Percentiles rank a stretch among this genome's conserved stretches.
phyloP scores from a whole-genome alignment of 2,113 vertebrate genomes.

The Daboia siamensis region DNA sequence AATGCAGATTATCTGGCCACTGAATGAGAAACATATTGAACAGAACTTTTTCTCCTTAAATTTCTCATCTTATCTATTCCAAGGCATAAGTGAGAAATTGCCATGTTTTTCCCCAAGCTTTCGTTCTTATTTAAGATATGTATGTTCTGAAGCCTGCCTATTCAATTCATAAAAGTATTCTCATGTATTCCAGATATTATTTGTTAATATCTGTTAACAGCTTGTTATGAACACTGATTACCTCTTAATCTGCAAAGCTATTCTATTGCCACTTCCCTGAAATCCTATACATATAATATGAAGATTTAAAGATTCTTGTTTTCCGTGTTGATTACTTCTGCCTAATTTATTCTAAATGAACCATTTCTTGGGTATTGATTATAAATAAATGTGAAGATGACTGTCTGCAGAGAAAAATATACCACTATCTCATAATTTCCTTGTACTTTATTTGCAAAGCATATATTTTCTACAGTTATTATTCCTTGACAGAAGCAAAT shows the following conservation, averaged over 20 bases:
- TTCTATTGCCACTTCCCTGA: background rate
- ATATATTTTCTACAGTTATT: background rate
- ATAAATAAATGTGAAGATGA: background rate
- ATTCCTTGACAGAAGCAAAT: slow-evolving; percentile 31
- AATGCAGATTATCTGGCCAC: background rate
- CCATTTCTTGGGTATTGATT: background rate
- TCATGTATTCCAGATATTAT: background rate
- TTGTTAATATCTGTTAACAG: background rate
- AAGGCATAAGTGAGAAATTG: background rate
- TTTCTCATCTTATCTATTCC: background rate
- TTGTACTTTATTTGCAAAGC: background rate
- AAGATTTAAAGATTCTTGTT: background rate
- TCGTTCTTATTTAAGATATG: background rate
- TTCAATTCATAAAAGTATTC: background rate
- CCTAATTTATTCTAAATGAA: background rate
- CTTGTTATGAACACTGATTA: background rate
- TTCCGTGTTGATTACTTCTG: background rate
- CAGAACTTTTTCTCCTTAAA: background rate
- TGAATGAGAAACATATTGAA: background rate
- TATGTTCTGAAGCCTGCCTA: background rate
- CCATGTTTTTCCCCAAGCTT: background rate
- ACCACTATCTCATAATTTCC: background rate
- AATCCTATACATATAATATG: background rate
- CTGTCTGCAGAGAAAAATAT: background rate
- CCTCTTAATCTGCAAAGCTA: background rate